Conservation (phyloP, 2,113 vertebrate species). For the Telmatochromis sp. region DNA sequence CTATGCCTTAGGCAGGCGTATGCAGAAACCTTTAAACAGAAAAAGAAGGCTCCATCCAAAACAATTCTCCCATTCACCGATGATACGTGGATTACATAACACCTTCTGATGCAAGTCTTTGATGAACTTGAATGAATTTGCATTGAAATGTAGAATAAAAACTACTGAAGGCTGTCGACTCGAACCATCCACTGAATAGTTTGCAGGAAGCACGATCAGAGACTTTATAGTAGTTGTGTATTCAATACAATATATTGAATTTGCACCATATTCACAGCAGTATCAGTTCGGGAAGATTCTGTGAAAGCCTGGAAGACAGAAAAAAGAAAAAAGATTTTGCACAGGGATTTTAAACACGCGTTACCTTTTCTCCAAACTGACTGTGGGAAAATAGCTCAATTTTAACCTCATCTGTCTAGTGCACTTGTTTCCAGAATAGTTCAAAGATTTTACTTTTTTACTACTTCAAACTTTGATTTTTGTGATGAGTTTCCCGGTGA, state of each 20-base stretch:
- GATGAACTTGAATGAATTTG: background rate
- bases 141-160: background rate
- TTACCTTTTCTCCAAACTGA: background rate
- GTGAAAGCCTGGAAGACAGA: background rate
- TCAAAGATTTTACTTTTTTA: background rate
- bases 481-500: background rate
- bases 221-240: background rate
- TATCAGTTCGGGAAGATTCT: background rate
- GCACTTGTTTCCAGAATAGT: background rate
- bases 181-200: background rate
- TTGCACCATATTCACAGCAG: background rate
- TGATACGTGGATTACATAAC: background rate
- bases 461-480: background rate
- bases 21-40: background rate
- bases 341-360: background rate
- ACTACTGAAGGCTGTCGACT: background rate
- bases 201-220: background rate
- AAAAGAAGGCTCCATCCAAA: background rate
- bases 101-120: background rate
- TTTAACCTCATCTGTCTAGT: background rate
- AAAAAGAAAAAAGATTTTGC: background rate
- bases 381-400: background rate
- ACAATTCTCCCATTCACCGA: background rate
- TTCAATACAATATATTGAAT: background rate
- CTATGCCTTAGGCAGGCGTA: background rate